Base-by-base conservation (phyloP, 2,113 vertebrate species). In the Oreochromis aureus region DNA sequence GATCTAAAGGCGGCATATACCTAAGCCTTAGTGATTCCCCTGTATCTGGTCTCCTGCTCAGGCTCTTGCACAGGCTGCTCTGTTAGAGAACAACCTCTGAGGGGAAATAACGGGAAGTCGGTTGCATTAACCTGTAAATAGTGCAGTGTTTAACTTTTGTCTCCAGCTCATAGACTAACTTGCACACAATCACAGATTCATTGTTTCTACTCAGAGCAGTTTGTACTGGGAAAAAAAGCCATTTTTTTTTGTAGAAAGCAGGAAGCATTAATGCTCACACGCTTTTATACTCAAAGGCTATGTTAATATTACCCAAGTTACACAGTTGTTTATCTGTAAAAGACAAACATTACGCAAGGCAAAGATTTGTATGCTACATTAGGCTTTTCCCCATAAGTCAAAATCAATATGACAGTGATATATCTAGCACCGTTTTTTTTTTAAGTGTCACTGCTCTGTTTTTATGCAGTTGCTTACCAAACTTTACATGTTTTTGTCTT, bases 321-420 rank as follows among this genome's bases (percentile, higher is more conserved):
- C 58, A 11, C 34, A 39, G 15, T 66, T 86, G 81, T 87, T 85
- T 78, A 48, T 85, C 30, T 46, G 19, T 48, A 24, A 81, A 85
- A 61, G 22, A 90, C 58, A 86, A 87, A 87, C 41, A 85, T 55
- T 61, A 86, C 78, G 87, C 32, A 79, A 84, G 85, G 86, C 85
- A 83, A 71, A 19, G 61, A 63, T 89, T 80, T 84, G 87, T 89
- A 86, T 89, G 83, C 86, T 54, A 89, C 86, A 82, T 91, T 88
- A 89, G 86, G 80, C 54, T 81, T 86, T 88, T 91, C 56, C 87
- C 85, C 55, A 56, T 73, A 81, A 92, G 83, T 84, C 44, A 86
- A 86, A 89, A 92, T 92, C 87, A 87, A 91, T 88, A 86, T 61
- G 81, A 81, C 86, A 87, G 90, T 83, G 86, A 89, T 91, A 15